A percentile compares a stretch with the other conserved stretches of the same genome.
Conservation (phyloP, 2,888 invertebrate species). For the Lepidocyrtoides sp. region DNA sequence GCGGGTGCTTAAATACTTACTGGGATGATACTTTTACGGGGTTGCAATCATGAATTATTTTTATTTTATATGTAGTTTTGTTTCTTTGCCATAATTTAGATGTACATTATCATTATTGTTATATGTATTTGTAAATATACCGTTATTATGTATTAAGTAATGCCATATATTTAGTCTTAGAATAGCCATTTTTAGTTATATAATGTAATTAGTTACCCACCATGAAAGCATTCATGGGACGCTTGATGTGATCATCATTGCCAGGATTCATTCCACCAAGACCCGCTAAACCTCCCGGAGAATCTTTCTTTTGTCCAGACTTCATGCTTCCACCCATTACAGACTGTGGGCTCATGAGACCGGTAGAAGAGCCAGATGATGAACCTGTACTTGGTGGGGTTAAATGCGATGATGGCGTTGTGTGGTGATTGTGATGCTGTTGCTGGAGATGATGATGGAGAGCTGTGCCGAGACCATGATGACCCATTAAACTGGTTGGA, state of each 20-base stretch:
- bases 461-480: conserved; percentile 82
- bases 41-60: too few species aligned
- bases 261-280: conserved; percentile 69
- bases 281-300: conserved; percentile 77
- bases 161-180: too few species aligned
- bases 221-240: conserved; percentile 99
- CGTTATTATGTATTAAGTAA: too few species aligned
- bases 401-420: conserved; percentile 82
- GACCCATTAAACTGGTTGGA: conserved; percentile 82
- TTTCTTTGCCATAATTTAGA: too few species aligned
- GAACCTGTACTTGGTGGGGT: conserved; percentile 85
- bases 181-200: conserved; percentile 56
- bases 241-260: conserved; percentile 91
- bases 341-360: conserved; percentile 84
- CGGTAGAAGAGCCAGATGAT: conserved; percentile 84
- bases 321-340: conserved; percentile 75
- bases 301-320: conserved; percentile 76
- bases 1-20: conserved; percentile 88
- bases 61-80: too few species aligned
- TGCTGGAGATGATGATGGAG: conserved; percentile 83
- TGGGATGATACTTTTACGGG: too few species aligned
- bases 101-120: too few species aligned
- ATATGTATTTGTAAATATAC: too few species aligned
- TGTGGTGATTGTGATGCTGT: conserved; percentile 80
- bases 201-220: conserved; percentile 52